A percentile compares a stretch with the other conserved stretches of the same genome.
Evolutionary conservation across 2,113 vertebrate genomes (phyloP).

Genomic region (Eurystomus gularis): DNA sequence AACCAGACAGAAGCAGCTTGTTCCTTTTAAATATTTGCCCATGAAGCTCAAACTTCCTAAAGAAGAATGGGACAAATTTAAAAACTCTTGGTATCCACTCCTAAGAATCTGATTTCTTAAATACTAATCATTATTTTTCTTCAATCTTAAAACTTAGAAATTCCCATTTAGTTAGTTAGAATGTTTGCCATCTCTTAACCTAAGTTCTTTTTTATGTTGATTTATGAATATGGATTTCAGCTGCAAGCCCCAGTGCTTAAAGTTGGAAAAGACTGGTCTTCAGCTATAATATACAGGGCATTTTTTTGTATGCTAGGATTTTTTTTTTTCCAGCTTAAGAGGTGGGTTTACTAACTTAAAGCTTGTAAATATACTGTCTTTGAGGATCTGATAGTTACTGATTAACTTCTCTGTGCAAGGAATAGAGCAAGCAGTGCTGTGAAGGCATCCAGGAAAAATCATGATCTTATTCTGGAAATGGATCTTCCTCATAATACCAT

Average conservation of each 20-base stretch:
- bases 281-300: neutral
- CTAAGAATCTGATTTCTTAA: neutral
- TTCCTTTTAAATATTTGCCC: neutral
- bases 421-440: neutral
- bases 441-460: neutral
- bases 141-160: neutral
- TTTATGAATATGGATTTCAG: neutral
- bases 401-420: neutral
- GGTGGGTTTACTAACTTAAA: neutral
- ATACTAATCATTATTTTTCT: neutral
- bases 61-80: neutral
- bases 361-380: neutral
- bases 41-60: neutral
- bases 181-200: neutral
- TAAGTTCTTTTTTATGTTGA: neutral
- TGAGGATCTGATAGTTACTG: neutral
- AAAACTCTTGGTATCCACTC: neutral
- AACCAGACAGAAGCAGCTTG: neutral
- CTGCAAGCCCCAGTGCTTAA: neutral
- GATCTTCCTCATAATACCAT: neutral
- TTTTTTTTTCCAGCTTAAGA: neutral
- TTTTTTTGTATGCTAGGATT: neutral
- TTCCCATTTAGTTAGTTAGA: neutral
- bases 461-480: neutral
- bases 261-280: neutral